Evolutionary conservation across 1,140 invertebrate species (phyloP).

Genomic region (Leptoteleia sp.): DNA sequence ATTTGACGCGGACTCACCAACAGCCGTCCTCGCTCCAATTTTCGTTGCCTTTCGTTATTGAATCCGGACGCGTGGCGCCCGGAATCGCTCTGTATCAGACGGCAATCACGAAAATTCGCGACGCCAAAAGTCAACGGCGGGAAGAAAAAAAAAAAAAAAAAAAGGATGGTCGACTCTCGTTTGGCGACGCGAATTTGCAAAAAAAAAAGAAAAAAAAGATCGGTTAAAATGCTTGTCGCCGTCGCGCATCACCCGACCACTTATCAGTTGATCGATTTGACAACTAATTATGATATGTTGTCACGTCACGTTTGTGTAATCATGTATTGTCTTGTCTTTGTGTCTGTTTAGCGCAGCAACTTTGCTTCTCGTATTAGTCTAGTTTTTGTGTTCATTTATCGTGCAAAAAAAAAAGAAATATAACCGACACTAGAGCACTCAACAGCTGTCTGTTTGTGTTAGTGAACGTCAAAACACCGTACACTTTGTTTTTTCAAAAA

Average conservation of each 20-base stretch:
- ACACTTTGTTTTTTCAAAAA: slow-evolving; percentile 53
- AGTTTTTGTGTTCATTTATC: slow-evolving; percentile 66
- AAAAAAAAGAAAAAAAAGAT: no score
- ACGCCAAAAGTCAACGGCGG: slow-evolving; percentile 46
- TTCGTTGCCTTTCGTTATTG: slow-evolving; percentile 31
- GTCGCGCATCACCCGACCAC: slow-evolving; percentile 45
- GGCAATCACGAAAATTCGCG: slow-evolving; percentile 51
- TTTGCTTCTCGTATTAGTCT: slow-evolving; percentile 66
- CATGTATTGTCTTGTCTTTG: slow-evolving; percentile 67
- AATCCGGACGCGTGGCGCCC: slow-evolving; percentile 34
- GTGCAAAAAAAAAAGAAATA: slow-evolving; percentile 62
- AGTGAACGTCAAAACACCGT: slow-evolving; percentile 65
- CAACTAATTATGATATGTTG: slow-evolving; percentile 59
- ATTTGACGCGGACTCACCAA: slow-evolving; percentile 39
- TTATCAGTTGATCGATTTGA: slow-evolving; percentile 59
- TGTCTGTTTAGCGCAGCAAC: slow-evolving; percentile 64
- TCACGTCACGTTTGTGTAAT: slow-evolving; percentile 65
- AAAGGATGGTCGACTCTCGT: no score
- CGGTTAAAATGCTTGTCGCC: no score
- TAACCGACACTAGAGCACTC: slow-evolving; percentile 64
- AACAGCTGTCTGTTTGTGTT: slow-evolving; percentile 66
- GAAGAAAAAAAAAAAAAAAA: no score
- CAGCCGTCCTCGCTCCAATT: slow-evolving; percentile 26
- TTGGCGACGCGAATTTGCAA: no score
- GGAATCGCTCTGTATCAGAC: slow-evolving; percentile 55